phyloP scores from a whole-genome alignment of 2,888 invertebrate genomes.

The Tetragonula carbonaria region DNA sequence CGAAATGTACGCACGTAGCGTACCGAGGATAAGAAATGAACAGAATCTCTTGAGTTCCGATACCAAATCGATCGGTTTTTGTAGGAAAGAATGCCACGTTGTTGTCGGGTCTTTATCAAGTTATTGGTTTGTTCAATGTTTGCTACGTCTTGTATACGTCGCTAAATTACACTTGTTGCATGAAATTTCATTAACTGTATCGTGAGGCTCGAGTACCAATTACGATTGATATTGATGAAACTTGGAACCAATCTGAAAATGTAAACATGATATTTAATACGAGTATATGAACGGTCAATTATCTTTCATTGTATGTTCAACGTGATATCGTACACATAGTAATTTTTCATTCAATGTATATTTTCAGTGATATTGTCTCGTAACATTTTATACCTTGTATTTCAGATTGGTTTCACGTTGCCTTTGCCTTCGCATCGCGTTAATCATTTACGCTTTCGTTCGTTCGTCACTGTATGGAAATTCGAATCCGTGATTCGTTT shows the following conservation, averaged over 20 bases:
- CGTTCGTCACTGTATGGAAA: not conserved
- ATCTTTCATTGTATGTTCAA: too few species aligned
- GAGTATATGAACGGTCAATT: too few species aligned
- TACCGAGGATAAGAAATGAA: constrained; percentile 13
- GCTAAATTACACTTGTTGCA: not conserved
- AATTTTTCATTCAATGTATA: not conserved
- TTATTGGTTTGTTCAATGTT: not conserved
- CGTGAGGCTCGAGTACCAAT: not conserved
- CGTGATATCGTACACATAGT: not conserved
- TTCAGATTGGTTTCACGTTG: not conserved
- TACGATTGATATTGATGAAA: not conserved
- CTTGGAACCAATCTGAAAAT: too few species aligned
- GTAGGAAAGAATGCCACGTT: not conserved
- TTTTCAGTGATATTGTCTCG: not conserved
- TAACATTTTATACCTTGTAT: not conserved
- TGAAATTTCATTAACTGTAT: not conserved
- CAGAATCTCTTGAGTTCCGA: not conserved
- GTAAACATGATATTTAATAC: too few species aligned
- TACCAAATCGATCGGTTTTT: not conserved
- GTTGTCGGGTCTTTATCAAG: not conserved
- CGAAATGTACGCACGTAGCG: not conserved
- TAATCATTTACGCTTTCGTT: too few species aligned
- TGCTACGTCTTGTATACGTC: too few species aligned
- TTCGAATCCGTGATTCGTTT: not conserved
- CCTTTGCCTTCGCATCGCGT: too few species aligned